These are phyloP conservation scores for Channa striata DNA, from an alignment of 2,797 vertebrate genomes.

Conservation along the genomic window DNA sequence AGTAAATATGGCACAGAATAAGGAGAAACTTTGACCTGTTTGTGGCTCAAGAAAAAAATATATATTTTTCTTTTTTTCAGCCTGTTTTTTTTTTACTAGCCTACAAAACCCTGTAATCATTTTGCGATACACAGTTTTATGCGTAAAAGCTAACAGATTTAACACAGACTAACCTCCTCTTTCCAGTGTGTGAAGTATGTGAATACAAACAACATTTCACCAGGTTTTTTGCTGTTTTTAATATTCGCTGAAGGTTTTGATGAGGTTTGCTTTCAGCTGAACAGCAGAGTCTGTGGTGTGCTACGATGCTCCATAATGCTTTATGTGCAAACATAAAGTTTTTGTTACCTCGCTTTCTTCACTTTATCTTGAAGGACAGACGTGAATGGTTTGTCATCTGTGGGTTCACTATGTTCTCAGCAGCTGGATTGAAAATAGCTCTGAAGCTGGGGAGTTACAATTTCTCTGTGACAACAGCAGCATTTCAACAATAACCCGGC, in stretches of 20 bases:
- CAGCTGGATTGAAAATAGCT: not conserved
- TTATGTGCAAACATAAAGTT: not conserved
- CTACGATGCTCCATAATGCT: too few relatives aligned
- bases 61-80: too few relatives aligned
- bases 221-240: not conserved
- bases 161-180: not conserved
- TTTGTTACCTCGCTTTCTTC: not conserved
- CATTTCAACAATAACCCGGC: not conserved
- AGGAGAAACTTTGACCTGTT: too few relatives aligned
- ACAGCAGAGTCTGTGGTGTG: not conserved
- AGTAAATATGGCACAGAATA: not conserved
- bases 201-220: not conserved
- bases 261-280: not conserved
- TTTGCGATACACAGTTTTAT: too few relatives aligned
- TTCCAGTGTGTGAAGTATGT: not conserved
- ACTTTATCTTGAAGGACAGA: not conserved
- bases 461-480: not conserved
- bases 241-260: not conserved
- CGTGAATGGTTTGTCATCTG: not conserved
- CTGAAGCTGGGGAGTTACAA: not conserved
- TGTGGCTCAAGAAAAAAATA: too few relatives aligned
- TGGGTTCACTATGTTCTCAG: constrained; percentile 10
- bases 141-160: too few relatives aligned
- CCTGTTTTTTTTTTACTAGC: too few relatives aligned
- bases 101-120: too few relatives aligned